Conservation (phyloP, 2,888 invertebrate species). For the Eilema depressum region DNA sequence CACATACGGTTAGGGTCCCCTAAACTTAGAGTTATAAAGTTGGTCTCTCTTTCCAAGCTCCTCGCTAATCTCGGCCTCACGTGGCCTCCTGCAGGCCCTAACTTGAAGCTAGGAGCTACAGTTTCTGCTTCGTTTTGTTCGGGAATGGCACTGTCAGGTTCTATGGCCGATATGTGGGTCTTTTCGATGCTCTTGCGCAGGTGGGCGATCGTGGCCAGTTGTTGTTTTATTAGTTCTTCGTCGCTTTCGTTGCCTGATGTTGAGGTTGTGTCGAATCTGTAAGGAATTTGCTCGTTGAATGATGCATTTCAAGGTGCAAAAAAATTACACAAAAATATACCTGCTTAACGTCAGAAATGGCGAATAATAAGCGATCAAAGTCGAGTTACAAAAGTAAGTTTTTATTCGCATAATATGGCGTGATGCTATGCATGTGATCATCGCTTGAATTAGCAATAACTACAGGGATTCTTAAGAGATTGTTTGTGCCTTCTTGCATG, state of each 20-base stretch:
- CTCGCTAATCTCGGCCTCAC: conserved; percentile 76
- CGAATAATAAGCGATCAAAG: no score
- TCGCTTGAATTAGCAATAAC: no score
- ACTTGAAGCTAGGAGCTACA: conserved; percentile 89
- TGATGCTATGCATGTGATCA: no score
- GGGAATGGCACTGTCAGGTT: conserved; percentile 76
- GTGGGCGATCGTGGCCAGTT: conserved; percentile 75
- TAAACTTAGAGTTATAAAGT: conserved; percentile 75
- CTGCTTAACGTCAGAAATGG: no score
- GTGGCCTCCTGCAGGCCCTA: conserved; percentile 86
- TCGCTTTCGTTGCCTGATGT: conserved; percentile 90
- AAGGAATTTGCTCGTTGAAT: neutral
- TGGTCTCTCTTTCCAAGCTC: conserved; percentile 76
- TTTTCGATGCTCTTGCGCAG: conserved; percentile 81
- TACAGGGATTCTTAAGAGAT: no score
- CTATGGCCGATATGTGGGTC: conserved; percentile 77
- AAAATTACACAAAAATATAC: neutral
- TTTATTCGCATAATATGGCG: no score
- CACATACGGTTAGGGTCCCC: conserved; percentile 80
- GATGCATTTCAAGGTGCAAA: neutral
- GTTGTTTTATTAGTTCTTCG: conserved; percentile 81
- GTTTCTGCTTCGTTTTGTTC: conserved; percentile 73
- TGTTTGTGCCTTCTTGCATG: no score
- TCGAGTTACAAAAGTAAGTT: no score
- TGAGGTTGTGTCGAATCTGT: conserved; percentile 87